Base-by-base conservation (phyloP, 1,140 invertebrate genomes). In the Plectrocnemia conspersa region DNA sequence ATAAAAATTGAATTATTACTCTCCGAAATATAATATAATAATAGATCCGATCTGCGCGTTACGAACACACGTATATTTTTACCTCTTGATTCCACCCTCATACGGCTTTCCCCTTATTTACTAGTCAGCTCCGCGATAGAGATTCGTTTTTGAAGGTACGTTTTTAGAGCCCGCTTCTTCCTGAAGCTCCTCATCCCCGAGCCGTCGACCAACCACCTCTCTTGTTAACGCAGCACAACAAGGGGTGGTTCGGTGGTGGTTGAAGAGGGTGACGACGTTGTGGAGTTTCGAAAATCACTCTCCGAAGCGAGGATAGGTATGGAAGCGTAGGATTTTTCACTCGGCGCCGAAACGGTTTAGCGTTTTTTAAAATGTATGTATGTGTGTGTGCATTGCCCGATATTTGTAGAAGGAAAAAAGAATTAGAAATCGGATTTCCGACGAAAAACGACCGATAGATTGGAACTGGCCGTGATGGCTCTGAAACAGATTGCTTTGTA, bases 371-470 rank as follows among this genome's bases (percentile, higher is more conserved):
- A n/a, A 23, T 24, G 48, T 46, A 23, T 42, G 50, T 21, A 15
- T 15, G 23, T 10, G 22, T 16, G 46, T 42, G 35, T 40, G 32
- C 13, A 27, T 27, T 42, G 21, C 15, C 23, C 29, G n/a, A 49
- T 23, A 29, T 56, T 29, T n/a, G 19, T 48, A 49, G 41, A 48
- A 44, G 16, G 41, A 53, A 58, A 58, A 54, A 41, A 52, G 45
- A 58, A 58, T 58, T 58, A 58, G 56, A 58, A 47, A 58, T 58
- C 52, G 56, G 46, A 58, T 58, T 58, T 58, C 23, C 24, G 45
- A 15, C 23, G 29, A 21, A 40, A 40, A 19, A 9, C 18, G 25
- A 49, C 5, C 38, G 48, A 40, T 19, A 29, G 48, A 41, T 52
- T 41, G 54, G 22, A n/a, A 49, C 16, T 40, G n/a, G n/a, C 21